These are phyloP conservation scores for Cetonia aurata DNA, from an alignment of 2,888 invertebrate species.

Conservation along the genomic window DNA sequence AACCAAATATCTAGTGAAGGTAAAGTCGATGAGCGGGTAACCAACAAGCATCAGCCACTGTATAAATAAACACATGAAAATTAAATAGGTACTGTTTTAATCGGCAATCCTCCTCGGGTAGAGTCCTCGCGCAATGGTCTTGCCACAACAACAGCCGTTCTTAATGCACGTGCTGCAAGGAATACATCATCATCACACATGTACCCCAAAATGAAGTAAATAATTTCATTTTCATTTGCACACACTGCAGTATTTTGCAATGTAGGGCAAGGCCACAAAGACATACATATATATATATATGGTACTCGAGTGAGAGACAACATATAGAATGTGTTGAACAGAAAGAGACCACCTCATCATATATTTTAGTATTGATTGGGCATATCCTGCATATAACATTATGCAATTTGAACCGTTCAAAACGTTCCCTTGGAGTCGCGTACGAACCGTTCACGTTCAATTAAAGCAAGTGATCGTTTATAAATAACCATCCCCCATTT, in stretches of 20 bases:
- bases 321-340: constrained; percentile 61
- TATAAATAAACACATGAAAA: constrained; percentile 68
- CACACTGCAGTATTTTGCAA: constrained; percentile 63
- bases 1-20: constrained; percentile 68
- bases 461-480: constrained; percentile 27
- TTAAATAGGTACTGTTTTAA: constrained; percentile 68
- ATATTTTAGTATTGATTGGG: constrained; percentile 64
- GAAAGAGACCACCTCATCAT: constrained; percentile 63
- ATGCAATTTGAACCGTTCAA: constrained; percentile 56
- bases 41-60: constrained; percentile 69
- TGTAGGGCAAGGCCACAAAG: constrained; percentile 66
- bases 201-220: constrained; percentile 56
- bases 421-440: constrained; percentile 23
- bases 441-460: constrained; percentile 21
- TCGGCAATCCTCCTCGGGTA: constrained; percentile 54
- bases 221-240: constrained; percentile 57
- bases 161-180: constrained; percentile 66
- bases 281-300: constrained; percentile 49
- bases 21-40: constrained; percentile 68
- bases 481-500: constrained; percentile 40
- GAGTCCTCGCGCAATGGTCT: constrained; percentile 52
- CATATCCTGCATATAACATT: constrained; percentile 64
- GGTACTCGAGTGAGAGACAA: constrained; percentile 62
- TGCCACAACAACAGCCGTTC: constrained; percentile 58
- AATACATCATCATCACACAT: constrained; percentile 66